These are phyloP conservation scores for Gadopsis marmoratus DNA, from an alignment of 2,797 vertebrate genomes.

Conservation along the genomic window DNA sequence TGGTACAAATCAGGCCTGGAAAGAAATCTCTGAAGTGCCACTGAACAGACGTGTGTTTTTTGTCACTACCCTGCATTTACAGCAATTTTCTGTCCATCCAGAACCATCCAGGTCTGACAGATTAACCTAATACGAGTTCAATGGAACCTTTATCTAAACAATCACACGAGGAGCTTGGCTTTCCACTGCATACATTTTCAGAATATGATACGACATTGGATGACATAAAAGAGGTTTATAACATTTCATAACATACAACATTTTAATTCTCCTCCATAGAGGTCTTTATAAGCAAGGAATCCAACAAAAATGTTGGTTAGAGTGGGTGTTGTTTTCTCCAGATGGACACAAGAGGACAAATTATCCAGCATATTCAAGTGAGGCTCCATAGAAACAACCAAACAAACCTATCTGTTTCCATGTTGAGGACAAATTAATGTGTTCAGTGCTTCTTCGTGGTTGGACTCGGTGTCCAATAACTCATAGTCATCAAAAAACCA, in stretches of 20 bases:
- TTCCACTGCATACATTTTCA: constrained; percentile 12
- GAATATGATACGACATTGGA: constrained; percentile 1
- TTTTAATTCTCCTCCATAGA: constrained; percentile 38
- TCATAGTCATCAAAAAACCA: constrained; percentile 51
- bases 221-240: constrained; percentile 1
- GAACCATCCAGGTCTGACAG: constrained; percentile 21
- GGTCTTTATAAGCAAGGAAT: constrained; percentile 25
- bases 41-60: background rate
- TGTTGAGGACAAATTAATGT: constrained; percentile 35
- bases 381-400: constrained; percentile 46
- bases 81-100: constrained; percentile 33
- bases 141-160: constrained; percentile 40
- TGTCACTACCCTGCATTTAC: constrained; percentile 27
- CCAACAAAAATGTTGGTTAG: constrained; percentile 44
- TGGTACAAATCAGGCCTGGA: background rate
- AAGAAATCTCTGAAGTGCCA: constrained; percentile 10
- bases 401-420: constrained; percentile 49
- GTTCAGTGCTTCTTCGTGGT: constrained; percentile 34
- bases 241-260: constrained; percentile 21
- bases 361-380: constrained; percentile 49
- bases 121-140: constrained; percentile 16
- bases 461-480: constrained; percentile 44
- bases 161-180: background rate
- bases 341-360: constrained; percentile 57
- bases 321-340: constrained; percentile 64